A percentile compares a stretch with the other conserved stretches of the same genome.
Evolutionary conservation across 2,797 vertebrate species (phyloP).

Genomic region (Gephyroberyx darwinii): DNA sequence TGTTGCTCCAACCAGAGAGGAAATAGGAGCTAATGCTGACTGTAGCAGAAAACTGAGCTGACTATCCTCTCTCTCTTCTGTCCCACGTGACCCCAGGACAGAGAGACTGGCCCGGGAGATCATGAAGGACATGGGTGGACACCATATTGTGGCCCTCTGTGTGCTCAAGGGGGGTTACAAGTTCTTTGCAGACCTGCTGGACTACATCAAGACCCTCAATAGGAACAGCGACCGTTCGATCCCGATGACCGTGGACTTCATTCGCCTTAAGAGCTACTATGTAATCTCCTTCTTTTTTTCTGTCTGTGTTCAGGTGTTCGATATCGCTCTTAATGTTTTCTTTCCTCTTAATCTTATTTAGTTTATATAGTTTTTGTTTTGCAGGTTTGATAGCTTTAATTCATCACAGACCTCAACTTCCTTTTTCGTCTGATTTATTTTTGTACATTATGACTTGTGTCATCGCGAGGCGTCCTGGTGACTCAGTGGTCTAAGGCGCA

Average conservation of each 20-base stretch:
- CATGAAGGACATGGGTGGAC: constrained; percentile 97
- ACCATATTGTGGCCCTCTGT: constrained; percentile 97
- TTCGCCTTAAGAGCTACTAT: constrained; percentile 98
- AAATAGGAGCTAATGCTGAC: constrained; percentile 61
- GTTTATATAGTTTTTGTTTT: background rate
- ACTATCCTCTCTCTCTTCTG: constrained; percentile 14
- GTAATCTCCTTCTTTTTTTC: constrained; percentile 73
- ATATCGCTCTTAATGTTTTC: background rate
- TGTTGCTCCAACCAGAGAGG: constrained; percentile 47
- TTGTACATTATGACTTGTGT: too few relatives aligned
- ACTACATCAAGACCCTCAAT: constrained; percentile 98
- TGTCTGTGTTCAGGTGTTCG: too few relatives aligned
- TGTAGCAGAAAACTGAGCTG: constrained; percentile 54
- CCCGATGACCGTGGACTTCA: constrained; percentile 99
- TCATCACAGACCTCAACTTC: background rate
- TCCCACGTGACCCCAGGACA: constrained; percentile 81
- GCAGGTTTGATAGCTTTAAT: background rate
- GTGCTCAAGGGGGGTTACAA: constrained; percentile 99
- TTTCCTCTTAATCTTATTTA: background rate
- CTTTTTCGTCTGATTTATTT: background rate
- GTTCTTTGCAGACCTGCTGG: constrained; percentile 97
- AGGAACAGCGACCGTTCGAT: constrained; percentile 97
- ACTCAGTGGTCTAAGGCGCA: too few relatives aligned
- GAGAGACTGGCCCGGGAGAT: constrained; percentile 96
- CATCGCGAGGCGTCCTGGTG: too few relatives aligned